Base-by-base conservation (phyloP, 2,797 vertebrate species). In the Micropoecilia bifurca region DNA sequence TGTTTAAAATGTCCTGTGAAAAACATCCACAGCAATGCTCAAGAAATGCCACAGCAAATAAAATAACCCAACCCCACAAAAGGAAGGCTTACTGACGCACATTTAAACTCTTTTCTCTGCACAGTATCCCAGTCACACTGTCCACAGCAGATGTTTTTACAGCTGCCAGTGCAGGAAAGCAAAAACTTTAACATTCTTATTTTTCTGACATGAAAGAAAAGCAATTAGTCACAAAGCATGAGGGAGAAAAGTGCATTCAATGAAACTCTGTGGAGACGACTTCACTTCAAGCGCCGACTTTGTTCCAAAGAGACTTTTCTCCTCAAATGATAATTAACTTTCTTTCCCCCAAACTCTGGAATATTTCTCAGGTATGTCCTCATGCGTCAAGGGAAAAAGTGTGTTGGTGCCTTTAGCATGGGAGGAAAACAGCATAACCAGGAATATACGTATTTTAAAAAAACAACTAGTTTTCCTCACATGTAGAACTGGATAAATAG, bases 331-430 rank as follows among this genome's bases (percentile, higher is more conserved):
- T 59, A 81, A 88, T 84, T 77, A 79, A 68, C 72, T 81, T 71
- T 46, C 73, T 48, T 28, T 3, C 36, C 80, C 72, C 80, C 41
- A 76, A 73, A 79, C 83, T 48, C 7, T 36, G 77, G 75, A 82
- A 83, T 80, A 83, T 85, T 87, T 78, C 89, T 73, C 69, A 84
- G 71, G 83, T 89, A 85, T 89, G 87, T 92, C 85, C 82, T 90
- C 87, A 89, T 85, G 71, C 80, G 45, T 76, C 14, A 33, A 83
- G 77, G 80, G 78, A 71, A 77, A 78, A 25, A 25, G 39, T 71
- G n/a, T 53, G 72, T 59, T 48, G 16, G 14, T 14, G 57, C 73
- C 57, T 69, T 71, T 3, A 78, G 74, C 63, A 25, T 43, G 4
- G 22, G 0, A 50, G 33, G 75, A 75, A 75, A 25, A n/a, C 78